A percentile compares a stretch with the other conserved stretches of the same genome.
Evolutionary conservation across 2,113 vertebrate species (phyloP).

Genomic region (Budorcas taxicolor): DNA sequence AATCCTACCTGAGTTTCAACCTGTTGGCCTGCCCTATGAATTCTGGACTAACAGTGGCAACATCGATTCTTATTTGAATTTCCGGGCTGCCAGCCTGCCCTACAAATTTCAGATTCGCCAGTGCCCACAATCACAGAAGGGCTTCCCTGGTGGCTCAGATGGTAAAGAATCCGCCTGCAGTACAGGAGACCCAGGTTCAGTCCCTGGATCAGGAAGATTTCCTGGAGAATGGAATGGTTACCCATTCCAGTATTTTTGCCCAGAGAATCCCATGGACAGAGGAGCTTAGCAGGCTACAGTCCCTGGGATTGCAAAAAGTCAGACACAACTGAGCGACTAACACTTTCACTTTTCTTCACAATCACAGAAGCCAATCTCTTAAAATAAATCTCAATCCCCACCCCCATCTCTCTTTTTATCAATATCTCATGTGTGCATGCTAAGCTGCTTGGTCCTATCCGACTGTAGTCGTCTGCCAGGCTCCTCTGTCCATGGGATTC

Average conservation of each 20-base stretch:
- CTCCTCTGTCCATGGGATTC: background rate
- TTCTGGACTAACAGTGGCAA: background rate
- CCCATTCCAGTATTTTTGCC: background rate
- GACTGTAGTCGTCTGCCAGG: background rate
- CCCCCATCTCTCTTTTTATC: background rate
- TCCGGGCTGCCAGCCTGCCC: background rate
- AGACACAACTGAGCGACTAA: background rate
- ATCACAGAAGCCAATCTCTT: background rate
- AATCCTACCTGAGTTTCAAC: background rate
- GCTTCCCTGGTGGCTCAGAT: background rate
- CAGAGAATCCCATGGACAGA: background rate
- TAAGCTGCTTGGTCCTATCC: background rate
- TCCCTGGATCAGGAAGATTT: background rate
- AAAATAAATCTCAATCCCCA: background rate
- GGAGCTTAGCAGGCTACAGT: background rate
- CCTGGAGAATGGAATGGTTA: background rate
- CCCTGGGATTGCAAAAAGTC: background rate
- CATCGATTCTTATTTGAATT: background rate
- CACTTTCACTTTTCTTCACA: background rate
- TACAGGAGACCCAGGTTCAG: background rate
- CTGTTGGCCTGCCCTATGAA: background rate
- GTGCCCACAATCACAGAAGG: background rate
- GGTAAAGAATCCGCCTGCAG: background rate
- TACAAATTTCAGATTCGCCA: background rate
- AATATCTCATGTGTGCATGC: background rate